These are phyloP conservation scores for Hypena proboscidalis DNA, from an alignment of 2,888 invertebrate genomes.

Conservation along the genomic window DNA sequence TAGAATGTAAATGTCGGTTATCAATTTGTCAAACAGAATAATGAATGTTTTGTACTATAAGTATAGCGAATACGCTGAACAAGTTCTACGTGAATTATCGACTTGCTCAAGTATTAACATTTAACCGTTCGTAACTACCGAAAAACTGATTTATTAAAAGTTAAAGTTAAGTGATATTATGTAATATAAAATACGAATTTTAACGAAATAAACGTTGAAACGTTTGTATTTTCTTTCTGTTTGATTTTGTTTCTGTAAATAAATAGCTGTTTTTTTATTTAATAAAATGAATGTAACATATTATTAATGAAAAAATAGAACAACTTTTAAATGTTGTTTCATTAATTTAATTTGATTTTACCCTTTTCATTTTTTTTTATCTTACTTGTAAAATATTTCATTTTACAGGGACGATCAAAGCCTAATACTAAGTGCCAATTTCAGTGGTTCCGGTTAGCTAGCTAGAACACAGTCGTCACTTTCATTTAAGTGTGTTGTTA, in stretches of 20 bases:
- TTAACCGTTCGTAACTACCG: slow-evolving; percentile 66
- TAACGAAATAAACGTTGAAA: slow-evolving; percentile 76
- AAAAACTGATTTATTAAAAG: slow-evolving; percentile 72
- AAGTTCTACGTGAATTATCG: slow-evolving; percentile 24
- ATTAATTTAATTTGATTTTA: slow-evolving; percentile 39
- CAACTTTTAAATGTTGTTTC: slow-evolving; percentile 75
- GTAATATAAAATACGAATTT: slow-evolving; percentile 85
- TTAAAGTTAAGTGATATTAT: slow-evolving; percentile 82
- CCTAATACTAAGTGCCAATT: too few relatives aligned
- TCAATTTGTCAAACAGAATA: slow-evolving; percentile 38
- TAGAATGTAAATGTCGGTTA: slow-evolving; percentile 39
- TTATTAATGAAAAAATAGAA: slow-evolving; percentile 84
- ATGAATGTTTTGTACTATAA: slow-evolving; percentile 46
- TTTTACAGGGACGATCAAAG: too few relatives aligned
- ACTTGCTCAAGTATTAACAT: slow-evolving; percentile 23
- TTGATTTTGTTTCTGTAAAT: slow-evolving; percentile 84
- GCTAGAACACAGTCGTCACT: too few relatives aligned
- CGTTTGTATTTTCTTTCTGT: slow-evolving; percentile 79
- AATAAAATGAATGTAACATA: slow-evolving; percentile 85
- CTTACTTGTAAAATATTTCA: too few relatives aligned
- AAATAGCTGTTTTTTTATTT: slow-evolving; percentile 85
- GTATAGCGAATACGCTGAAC: slow-evolving; percentile 35
- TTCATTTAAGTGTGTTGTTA: too few relatives aligned
- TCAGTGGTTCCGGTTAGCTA: too few relatives aligned
- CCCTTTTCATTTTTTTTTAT: too few relatives aligned